Evolutionary conservation across 2,888 invertebrate genomes (phyloP).

Genomic region (Drosophila hawaiiensis): DNA sequence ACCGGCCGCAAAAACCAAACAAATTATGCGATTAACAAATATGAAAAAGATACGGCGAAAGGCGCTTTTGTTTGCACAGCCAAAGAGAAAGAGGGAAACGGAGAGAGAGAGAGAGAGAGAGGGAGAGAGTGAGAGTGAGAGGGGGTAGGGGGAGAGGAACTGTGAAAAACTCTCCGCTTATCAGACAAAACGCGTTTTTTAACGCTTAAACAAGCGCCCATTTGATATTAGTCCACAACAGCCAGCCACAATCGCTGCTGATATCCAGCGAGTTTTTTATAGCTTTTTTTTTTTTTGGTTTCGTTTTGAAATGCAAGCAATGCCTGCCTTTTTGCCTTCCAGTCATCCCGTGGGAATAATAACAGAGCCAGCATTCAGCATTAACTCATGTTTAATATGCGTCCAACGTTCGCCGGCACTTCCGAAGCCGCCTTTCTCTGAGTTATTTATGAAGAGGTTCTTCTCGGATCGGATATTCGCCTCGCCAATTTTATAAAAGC

Average conservation of each 20-base stretch:
- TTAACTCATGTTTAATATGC: constrained; percentile 68
- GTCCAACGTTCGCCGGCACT: constrained; percentile 55
- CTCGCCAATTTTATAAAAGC: constrained; percentile 2
- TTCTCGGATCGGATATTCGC: constrained; percentile 24
- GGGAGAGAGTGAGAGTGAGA: background rate
- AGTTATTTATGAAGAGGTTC: constrained; percentile 42
- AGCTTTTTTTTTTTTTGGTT: background rate
- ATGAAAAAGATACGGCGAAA: constrained; percentile 56
- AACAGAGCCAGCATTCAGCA: constrained; percentile 42
- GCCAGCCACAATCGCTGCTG: constrained; percentile 20
- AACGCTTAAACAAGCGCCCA: constrained; percentile 58
- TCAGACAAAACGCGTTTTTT: constrained; percentile 47
- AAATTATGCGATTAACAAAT: constrained; percentile 75
- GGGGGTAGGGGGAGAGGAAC: background rate
- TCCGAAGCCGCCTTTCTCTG: constrained; percentile 55
- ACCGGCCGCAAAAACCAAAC: constrained; percentile 58
- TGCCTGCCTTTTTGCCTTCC: constrained; percentile 8
- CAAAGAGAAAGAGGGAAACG: background rate
- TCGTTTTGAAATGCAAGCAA: constrained; percentile 37
- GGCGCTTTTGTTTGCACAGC: constrained; percentile 39
- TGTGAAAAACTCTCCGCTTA: constrained; percentile 35
- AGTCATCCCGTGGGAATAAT: constrained; percentile 71
- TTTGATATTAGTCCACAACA: constrained; percentile 38
- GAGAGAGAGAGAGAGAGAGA: background rate
- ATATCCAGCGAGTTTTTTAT: constrained; percentile 45